These are phyloP conservation scores for Psittacula cyanocephala DNA, from an alignment of 2,113 vertebrate species.

Conservation along the genomic window DNA sequence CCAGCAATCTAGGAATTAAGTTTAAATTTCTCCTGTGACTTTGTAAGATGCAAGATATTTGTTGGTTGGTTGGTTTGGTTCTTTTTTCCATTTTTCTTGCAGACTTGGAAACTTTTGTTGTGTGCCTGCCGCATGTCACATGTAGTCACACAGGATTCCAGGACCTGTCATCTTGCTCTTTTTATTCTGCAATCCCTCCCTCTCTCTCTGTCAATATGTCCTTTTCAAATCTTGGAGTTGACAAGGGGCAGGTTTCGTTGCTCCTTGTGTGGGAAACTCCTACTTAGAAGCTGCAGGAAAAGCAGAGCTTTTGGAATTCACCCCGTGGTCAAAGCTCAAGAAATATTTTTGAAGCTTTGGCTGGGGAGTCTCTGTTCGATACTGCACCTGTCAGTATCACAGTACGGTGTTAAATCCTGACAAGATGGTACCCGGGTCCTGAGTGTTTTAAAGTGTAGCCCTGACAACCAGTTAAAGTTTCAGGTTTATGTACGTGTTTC, in stretches of 20 bases:
- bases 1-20: neutral
- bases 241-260: neutral
- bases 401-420: neutral
- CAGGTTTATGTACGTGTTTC: neutral
- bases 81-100: neutral
- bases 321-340: neutral
- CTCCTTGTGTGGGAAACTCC: neutral
- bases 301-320: neutral
- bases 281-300: neutral
- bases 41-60: neutral
- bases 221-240: neutral
- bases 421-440: accelerated
- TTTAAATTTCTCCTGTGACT: neutral
- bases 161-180: neutral
- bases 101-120: neutral
- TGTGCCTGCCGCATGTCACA: neutral
- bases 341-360: neutral
- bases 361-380: neutral
- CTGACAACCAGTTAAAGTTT: neutral
- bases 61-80: neutral
- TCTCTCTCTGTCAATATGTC: accelerated
- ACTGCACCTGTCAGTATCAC: neutral
- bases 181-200: neutral
- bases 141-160: neutral
- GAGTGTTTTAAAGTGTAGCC: neutral